A percentile compares a stretch with the other conserved stretches of the same genome.
Conservation (phyloP, 1,140 invertebrate species). For the Cotesia glomerata region DNA sequence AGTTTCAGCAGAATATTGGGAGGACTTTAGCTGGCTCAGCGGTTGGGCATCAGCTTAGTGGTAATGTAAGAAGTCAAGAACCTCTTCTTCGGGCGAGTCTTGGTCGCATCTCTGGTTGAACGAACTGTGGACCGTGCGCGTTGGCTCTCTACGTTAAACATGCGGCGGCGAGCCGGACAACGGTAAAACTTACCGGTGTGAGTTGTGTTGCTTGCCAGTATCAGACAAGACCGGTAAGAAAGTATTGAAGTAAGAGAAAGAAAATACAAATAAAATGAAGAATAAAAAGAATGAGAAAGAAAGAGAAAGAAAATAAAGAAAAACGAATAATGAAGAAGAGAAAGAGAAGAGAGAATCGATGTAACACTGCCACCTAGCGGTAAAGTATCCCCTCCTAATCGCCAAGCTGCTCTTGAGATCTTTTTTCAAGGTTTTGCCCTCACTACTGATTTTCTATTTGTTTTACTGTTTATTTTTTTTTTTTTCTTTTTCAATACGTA, state of each 20-base stretch:
- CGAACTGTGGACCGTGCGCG: slow-evolving; percentile 35
- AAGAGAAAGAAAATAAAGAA: slow-evolving; percentile 14
- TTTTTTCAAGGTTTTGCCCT: slow-evolving; percentile 27
- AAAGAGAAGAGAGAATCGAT: slow-evolving; percentile 27
- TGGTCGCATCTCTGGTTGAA: slow-evolving; percentile 36
- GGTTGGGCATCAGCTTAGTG: not conserved
- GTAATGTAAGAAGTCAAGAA: slow-evolving; percentile 32
- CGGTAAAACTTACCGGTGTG: slow-evolving; percentile 34
- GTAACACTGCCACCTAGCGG: slow-evolving; percentile 40
- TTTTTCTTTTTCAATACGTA: not conserved
- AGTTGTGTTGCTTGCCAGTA: slow-evolving; percentile 10
- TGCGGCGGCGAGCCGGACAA: slow-evolving; percentile 33
- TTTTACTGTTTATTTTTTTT: no score
- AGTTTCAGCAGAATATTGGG: slow-evolving; percentile 25
- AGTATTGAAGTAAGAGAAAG: slow-evolving; percentile 5
- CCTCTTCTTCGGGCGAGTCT: slow-evolving; percentile 36
- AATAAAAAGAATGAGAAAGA: not conserved
- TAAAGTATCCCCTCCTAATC: slow-evolving; percentile 28
- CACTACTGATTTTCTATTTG: not conserved
- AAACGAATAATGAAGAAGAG: slow-evolving; percentile 4
- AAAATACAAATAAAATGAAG: not conserved
- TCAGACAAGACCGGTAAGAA: not conserved
- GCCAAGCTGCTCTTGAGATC: slow-evolving; percentile 7
- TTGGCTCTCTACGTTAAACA: slow-evolving; percentile 28
- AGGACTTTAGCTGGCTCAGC: slow-evolving; percentile 17